Evolutionary conservation across 2,797 vertebrate genomes (phyloP).

Genomic region (Odontamblyopus rebecca): DNA sequence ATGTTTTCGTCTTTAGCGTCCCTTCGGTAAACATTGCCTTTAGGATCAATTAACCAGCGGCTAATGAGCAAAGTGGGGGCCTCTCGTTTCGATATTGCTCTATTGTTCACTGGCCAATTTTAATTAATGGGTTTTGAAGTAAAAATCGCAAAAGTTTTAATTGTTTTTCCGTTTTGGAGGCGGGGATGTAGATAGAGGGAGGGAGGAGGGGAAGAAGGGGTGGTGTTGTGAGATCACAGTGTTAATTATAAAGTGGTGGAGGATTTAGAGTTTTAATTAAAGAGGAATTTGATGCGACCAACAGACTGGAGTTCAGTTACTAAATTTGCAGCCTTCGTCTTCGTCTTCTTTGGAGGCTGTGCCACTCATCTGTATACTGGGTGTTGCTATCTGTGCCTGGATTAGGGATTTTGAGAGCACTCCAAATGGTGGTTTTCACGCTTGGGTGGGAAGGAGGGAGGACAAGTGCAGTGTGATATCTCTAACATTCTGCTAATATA

Average conservation of each 20-base stretch:
- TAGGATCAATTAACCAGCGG: conserved; percentile 78
- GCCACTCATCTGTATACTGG: conserved; percentile 47
- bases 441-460: conserved; percentile 18
- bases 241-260: conserved; percentile 79
- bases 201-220: neutral
- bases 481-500: too few relatives aligned
- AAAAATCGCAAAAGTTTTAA: conserved; percentile 79
- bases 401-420: conserved; percentile 67
- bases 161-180: conserved; percentile 69
- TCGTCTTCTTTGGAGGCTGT: conserved; percentile 37
- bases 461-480: neutral
- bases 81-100: conserved; percentile 65
- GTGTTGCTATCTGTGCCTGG: conserved; percentile 62
- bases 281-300: conserved; percentile 75
- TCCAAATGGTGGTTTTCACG: conserved; percentile 53
- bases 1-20: conserved; percentile 69
- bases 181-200: conserved; percentile 3
- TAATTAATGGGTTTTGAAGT: conserved; percentile 81
- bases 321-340: conserved; percentile 18
- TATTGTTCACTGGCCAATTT: conserved; percentile 77
- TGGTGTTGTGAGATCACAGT: conserved; percentile 66
- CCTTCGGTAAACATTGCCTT: conserved; percentile 77
- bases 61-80: conserved; percentile 75
- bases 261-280: conserved; percentile 85
- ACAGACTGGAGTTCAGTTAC: conserved; percentile 64